phyloP scores from a whole-genome alignment of 1,140 invertebrate species.

The Matsumurasca onukii region DNA sequence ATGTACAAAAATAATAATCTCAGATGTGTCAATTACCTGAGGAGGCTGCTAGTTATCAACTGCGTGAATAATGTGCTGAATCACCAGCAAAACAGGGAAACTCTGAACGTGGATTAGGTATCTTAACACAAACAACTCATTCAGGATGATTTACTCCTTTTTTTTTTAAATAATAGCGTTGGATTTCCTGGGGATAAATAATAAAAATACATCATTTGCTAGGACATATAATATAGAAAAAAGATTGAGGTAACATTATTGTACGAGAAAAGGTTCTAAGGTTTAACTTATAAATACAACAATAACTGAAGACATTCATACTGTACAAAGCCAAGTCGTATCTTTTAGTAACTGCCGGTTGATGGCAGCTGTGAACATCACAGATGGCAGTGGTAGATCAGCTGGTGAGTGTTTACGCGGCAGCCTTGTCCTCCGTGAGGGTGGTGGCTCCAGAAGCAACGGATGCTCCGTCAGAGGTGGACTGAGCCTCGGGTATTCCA shows the following conservation, averaged over 20 bases:
- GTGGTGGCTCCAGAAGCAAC: constrained; percentile 37
- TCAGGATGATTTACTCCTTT: too few species aligned
- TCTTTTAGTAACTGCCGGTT: not conserved
- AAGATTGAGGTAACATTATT: constrained; percentile 13
- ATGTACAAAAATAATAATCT: too few species aligned
- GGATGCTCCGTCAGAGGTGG: constrained; percentile 32
- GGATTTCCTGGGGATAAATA: too few species aligned
- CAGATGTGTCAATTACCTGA: too few species aligned
- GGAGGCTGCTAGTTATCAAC: too few species aligned
- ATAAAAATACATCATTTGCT: constrained; percentile 15
- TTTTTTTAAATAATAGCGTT: too few species aligned
- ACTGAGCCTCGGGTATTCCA: constrained; percentile 31
- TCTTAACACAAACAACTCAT: too few species aligned
- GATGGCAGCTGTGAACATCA: not conserved
- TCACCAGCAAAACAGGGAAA: too few species aligned
- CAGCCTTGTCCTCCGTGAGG: constrained; percentile 38
- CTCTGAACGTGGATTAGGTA: too few species aligned
- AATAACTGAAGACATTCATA: not conserved
- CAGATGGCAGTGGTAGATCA: not conserved
- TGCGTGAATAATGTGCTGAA: too few species aligned
- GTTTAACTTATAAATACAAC: constrained; percentile 11
- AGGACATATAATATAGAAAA: constrained; percentile 23
- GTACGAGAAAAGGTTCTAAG: not conserved
- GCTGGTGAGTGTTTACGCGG: constrained; percentile 35
- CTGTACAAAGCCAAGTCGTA: not conserved